Conservation (phyloP, 1,140 invertebrate genomes). For the Heliconius hewitsoni region DNA sequence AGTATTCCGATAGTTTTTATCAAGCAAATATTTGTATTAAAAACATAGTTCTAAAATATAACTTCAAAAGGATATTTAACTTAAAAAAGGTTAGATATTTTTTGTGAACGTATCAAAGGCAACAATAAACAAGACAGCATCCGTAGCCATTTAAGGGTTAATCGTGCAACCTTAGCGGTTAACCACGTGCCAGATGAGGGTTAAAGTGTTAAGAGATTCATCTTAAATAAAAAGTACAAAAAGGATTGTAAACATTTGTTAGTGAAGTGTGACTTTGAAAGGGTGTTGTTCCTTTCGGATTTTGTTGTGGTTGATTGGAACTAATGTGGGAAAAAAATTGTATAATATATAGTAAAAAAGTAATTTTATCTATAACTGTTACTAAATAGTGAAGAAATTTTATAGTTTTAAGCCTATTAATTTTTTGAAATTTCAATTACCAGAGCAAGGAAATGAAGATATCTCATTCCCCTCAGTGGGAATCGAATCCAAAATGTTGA, state of each 20-base stretch:
- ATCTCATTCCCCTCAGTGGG: too few species aligned
- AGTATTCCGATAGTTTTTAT: too few species aligned
- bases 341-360: not conserved
- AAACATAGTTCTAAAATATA: too few species aligned
- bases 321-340: not conserved
- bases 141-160: conserved; percentile 65
- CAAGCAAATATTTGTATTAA: too few species aligned
- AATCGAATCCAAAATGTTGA: too few species aligned
- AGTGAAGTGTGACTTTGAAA: conserved; percentile 9
- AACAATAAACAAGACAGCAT: conserved; percentile 46
- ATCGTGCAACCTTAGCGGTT: conserved; percentile 44
- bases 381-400: too few species aligned
- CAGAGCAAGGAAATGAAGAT: too few species aligned
- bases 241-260: not conserved
- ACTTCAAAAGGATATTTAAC: not conserved
- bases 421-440: too few species aligned
- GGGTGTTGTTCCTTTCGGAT: conserved; percentile 2
- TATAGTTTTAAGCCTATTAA: too few species aligned
- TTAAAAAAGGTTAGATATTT: not conserved
- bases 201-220: conserved; percentile 48
- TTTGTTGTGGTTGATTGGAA: not conserved
- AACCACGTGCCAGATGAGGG: conserved; percentile 62
- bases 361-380: too few species aligned
- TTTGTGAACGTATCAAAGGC: not conserved
- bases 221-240: conserved; percentile 13